These are phyloP conservation scores for Gnathonemus echidnorhynchus DNA, from an alignment of 2,113 vertebrate genomes.

Conservation along the genomic window DNA sequence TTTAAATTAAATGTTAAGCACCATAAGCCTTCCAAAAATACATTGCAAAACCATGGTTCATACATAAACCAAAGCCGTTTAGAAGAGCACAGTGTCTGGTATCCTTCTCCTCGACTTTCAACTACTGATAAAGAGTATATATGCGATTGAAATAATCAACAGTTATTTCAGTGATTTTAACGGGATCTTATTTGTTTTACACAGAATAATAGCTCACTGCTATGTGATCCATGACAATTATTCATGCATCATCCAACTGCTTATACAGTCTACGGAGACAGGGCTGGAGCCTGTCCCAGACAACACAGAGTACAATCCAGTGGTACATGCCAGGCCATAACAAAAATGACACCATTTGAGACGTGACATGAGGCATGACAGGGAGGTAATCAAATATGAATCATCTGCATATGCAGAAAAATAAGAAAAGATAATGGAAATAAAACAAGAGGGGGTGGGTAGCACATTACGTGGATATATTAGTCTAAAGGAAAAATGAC, in stretches of 20 bases:
- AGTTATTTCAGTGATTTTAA: neutral
- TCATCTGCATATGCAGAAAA: neutral
- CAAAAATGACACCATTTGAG: neutral
- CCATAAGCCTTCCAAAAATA: neutral
- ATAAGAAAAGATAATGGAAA: neutral
- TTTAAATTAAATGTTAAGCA: neutral
- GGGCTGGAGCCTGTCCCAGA: neutral
- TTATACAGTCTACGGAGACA: neutral
- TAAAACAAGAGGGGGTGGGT: neutral
- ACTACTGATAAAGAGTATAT: neutral
- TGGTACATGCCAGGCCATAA: neutral
- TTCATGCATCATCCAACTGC: neutral
- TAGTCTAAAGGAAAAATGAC: neutral
- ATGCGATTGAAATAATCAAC: neutral
- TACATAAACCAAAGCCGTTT: neutral
- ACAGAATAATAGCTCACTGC: neutral
- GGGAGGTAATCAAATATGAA: neutral
- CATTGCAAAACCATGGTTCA: neutral
- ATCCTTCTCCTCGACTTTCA: neutral
- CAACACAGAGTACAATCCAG: neutral
- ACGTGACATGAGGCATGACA: neutral
- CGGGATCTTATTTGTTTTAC: neutral
- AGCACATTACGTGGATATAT: neutral
- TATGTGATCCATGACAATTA: neutral
- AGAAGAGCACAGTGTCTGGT: neutral